Evolutionary conservation across 2,888 invertebrate species (phyloP).

Genomic region (Siphlonurus alternatus): DNA sequence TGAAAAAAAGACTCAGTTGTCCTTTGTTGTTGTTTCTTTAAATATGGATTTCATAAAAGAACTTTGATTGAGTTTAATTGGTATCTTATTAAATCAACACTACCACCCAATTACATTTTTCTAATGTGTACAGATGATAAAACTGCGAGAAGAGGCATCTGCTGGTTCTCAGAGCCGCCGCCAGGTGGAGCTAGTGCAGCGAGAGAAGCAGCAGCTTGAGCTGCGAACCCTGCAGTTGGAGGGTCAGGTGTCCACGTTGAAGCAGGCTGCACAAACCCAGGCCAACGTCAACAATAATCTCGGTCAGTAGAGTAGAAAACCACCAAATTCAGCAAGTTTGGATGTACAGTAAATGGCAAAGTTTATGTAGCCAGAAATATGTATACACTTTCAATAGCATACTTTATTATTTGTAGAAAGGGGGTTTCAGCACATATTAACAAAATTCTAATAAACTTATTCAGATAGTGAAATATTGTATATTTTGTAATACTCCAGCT

Average conservation of each 20-base stretch:
- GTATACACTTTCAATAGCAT: too few relatives aligned
- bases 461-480: too few relatives aligned
- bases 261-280: slow-evolving; percentile 11
- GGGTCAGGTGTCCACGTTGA: slow-evolving; percentile 11
- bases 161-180: slow-evolving; percentile 12
- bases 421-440: too few relatives aligned
- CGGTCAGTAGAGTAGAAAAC: slow-evolving; percentile 9
- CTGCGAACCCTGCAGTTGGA: slow-evolving; percentile 17
- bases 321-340: too few relatives aligned
- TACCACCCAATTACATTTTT: background rate
- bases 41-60: too few relatives aligned
- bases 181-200: slow-evolving; percentile 13
- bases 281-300: slow-evolving; percentile 14
- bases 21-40: background rate
- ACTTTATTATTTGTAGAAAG: too few relatives aligned
- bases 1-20: too few relatives aligned
- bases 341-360: background rate
- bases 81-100: background rate
- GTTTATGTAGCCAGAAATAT: too few relatives aligned
- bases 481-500: too few relatives aligned
- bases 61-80: background rate
- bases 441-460: too few relatives aligned
- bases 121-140: slow-evolving; percentile 11
- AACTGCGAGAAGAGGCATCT: slow-evolving; percentile 11
- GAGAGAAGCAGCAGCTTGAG: slow-evolving; percentile 17